Evolutionary conservation across 1,140 invertebrate genomes (phyloP).

Genomic region (Drosophila tristis): DNA sequence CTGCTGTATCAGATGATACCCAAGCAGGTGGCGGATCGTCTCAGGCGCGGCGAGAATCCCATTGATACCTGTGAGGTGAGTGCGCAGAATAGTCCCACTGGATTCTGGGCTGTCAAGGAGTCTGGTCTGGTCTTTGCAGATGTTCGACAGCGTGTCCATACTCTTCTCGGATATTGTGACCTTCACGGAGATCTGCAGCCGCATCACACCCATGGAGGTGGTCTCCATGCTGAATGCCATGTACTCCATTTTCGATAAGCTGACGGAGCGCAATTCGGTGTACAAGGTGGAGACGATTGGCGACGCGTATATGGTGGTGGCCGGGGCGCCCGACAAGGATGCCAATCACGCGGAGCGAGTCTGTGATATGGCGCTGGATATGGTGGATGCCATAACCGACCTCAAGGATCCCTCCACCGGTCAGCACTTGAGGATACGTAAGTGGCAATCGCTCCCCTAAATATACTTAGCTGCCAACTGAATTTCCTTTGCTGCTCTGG

Average conservation of each 20-base stretch:
- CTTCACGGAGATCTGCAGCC: conserved; percentile 97
- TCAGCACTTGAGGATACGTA: conserved; percentile 93
- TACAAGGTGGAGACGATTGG: conserved; percentile 99
- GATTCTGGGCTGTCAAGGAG: too few species aligned
- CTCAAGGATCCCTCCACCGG: conserved; percentile 96
- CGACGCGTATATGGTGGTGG: conserved; percentile 98
- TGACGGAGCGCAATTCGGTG: conserved; percentile 95
- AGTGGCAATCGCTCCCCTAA: conserved; percentile 1
- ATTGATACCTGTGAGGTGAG: conserved; percentile 97
- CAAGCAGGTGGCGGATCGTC: conserved; percentile 96
- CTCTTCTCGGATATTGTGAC: conserved; percentile 98
- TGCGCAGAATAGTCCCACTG: neutral
- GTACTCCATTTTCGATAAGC: conserved; percentile 96
- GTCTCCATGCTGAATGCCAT: conserved; percentile 98
- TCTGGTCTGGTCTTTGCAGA: conserved; percentile 84
- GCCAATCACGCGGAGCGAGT: conserved; percentile 96
- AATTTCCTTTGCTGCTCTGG: neutral
- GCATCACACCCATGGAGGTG: conserved; percentile 97
- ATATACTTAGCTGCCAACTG: too few species aligned
- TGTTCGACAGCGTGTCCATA: conserved; percentile 97
- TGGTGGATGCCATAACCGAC: conserved; percentile 96
- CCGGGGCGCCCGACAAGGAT: conserved; percentile 95
- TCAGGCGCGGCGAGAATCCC: conserved; percentile 95
- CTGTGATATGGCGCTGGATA: conserved; percentile 98
- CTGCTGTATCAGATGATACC: conserved; percentile 99